Evolutionary conservation across 2,797 vertebrate genomes (phyloP).

Genomic region (Protosalanx chinensis): DNA sequence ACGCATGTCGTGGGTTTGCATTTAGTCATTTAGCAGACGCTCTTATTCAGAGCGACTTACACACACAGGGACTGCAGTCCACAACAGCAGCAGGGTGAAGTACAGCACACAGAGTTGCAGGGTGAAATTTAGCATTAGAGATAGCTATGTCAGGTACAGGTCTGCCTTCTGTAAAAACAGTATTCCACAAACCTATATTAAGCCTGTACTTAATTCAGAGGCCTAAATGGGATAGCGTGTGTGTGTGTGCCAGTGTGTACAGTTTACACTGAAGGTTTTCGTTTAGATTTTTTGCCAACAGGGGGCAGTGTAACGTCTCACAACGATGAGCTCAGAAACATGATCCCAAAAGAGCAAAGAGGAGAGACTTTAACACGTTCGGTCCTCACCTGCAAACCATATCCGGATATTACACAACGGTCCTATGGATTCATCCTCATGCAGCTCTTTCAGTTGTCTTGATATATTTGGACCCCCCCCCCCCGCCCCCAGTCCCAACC

Average conservation of each 20-base stretch:
- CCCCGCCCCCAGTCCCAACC: background rate
- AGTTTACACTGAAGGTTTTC: background rate
- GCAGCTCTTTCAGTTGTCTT: background rate
- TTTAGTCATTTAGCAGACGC: too few species aligned
- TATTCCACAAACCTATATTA: too few species aligned
- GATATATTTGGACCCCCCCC: background rate
- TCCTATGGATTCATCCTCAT: background rate
- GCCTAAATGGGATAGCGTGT: background rate
- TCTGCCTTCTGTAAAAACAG: too few species aligned
- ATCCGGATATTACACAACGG: background rate
- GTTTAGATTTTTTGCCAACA: constrained; percentile 47
- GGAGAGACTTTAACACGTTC: constrained; percentile 47
- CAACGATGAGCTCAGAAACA: constrained; percentile 26
- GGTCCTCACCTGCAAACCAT: background rate
- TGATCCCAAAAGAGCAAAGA: constrained; percentile 41
- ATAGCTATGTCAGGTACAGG: too few species aligned
- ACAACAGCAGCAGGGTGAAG: too few species aligned
- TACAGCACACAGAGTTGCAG: too few species aligned
- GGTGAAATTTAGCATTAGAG: too few species aligned
- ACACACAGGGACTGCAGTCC: too few species aligned
- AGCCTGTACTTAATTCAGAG: too few species aligned
- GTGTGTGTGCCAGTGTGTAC: background rate
- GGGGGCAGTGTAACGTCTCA: constrained; percentile 71
- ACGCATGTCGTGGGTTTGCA: too few species aligned
- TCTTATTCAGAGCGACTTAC: too few species aligned